phyloP scores from a whole-genome alignment of 2,797 vertebrate genomes.

The Chelonia mydas region DNA sequence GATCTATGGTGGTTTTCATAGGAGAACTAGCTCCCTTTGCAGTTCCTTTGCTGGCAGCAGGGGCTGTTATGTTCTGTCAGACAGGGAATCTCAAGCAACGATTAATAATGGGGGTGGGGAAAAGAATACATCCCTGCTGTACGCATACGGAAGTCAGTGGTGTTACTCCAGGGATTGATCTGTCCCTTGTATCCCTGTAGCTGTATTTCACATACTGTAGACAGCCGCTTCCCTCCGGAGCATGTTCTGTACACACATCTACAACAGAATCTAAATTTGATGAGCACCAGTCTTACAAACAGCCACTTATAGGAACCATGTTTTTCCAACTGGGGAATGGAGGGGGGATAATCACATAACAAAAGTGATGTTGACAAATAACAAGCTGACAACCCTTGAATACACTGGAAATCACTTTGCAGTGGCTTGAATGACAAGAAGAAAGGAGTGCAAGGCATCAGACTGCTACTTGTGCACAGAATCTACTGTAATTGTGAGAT shows the following conservation, averaged over 20 bases:
- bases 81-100: background rate
- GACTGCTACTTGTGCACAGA: background rate
- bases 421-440: no score
- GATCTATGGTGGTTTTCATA: slow-evolving; percentile 11
- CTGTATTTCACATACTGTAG: background rate
- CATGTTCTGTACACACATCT: no score
- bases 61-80: background rate
- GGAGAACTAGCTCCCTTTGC: slow-evolving; percentile 5
- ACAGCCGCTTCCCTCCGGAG: background rate
- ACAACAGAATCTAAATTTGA: no score
- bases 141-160: background rate
- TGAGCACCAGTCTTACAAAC: no score
- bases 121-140: background rate
- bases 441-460: no score
- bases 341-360: no score
- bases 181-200: background rate
- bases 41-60: slow-evolving; percentile 33
- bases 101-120: background rate
- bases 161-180: background rate
- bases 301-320: no score
- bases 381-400: no score
- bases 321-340: no score
- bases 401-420: no score
- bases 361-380: no score
- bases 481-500: background rate